Evolutionary conservation across 1,140 invertebrate species (phyloP), one percentile per base, ranked within the genome.

Genomic region (Carposina sasakii): DNA sequence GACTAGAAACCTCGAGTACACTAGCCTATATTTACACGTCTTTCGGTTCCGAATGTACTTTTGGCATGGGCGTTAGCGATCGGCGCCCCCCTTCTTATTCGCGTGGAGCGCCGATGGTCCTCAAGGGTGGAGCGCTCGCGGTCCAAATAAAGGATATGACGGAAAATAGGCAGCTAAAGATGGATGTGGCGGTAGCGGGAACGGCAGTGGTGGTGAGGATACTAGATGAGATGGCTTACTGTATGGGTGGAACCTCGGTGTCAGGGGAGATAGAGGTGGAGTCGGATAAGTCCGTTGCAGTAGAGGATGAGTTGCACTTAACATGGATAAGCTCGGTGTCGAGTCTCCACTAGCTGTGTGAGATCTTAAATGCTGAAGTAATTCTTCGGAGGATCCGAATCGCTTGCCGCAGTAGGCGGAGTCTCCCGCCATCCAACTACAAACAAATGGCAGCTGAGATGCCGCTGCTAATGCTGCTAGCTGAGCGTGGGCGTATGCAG

Each of bases 401-500:
- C 95, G 83, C 72, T 98, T 98, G 17, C 96, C 96, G 72, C 96
- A 98, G 66, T 96, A 97, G 0, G 91, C 88, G 0, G 91, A 90
- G 72, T 96, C 94, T 13, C 93, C 93, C 8, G 92, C 92, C 63
- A 98, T 94, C 96, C 96, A 98, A 73, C 93, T 97, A 79, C 96
- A 97, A 0, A 96, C 91, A 68, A 94, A 94, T 0, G 93, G 93
- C 46, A 94, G 74, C 59, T 92, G 90, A 0, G 91, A 90, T 5
- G 91, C 91, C 0, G 91, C 91, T 0, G 91, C 91, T 28, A 93
- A 58, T 0, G 91, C 91, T 0, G 91, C 91, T 33, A 93, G 68
- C 64, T 93, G 92, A 15, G 91, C 91, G 56, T 93, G 92, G 16
- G 91, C 91, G 54, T 92, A 92, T 0, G 90, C 90, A 1, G 89